Conservation (phyloP, 2,113 vertebrate species). For the Oncorhynchus keta region DNA sequence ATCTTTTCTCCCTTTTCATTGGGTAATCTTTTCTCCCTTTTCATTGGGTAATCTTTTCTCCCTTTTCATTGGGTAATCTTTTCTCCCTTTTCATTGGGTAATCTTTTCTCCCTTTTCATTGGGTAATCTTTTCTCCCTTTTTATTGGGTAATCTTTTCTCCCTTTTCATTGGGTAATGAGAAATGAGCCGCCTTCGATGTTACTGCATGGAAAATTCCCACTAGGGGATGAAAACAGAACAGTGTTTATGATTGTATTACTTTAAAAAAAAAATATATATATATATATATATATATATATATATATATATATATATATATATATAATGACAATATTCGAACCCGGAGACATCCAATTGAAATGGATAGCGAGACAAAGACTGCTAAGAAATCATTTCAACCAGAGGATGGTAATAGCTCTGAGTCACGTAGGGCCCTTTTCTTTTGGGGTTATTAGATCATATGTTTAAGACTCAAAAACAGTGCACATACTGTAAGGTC, state of each 20-base stretch:
- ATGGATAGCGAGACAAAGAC: not conserved
- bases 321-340: not conserved
- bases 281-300: not conserved
- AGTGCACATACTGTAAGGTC: not conserved
- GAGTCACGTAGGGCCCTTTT: not conserved
- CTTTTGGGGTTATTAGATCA: not conserved
- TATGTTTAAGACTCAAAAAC: not conserved
- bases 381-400: not conserved
- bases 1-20: conserved; percentile 27
- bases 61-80: not conserved
- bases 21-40: conserved; percentile 18
- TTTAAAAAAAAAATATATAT: not conserved
- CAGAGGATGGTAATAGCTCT: not conserved
- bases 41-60: too few relatives aligned
- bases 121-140: too few relatives aligned
- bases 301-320: not conserved
- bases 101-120: not conserved
- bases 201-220: conserved; percentile 60
- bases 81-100: conserved; percentile 36
- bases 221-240: conserved; percentile 40
- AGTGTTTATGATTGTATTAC: conserved; percentile 26
- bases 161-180: conserved; percentile 47
- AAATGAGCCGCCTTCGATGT: conserved; percentile 48
- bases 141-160: not conserved
- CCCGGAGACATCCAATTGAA: not conserved